Base-by-base conservation (phyloP, 2,797 vertebrate genomes). In the Chiroxiphia lanceolata region DNA sequence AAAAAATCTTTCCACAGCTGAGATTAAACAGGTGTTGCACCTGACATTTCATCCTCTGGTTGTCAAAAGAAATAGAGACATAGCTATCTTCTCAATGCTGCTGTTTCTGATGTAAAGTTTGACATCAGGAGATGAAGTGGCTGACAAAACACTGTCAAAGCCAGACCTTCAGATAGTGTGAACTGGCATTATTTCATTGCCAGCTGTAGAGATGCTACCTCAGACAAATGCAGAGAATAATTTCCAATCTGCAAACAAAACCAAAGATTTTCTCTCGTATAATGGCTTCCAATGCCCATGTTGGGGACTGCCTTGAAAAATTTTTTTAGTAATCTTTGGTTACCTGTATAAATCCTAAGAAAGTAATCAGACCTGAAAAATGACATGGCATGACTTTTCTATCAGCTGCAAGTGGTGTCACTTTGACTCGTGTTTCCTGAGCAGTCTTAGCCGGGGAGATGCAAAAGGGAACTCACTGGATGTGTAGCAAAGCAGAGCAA, bases 111-210 rank as follows among this genome's bases (percentile, higher is more conserved):
- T 92, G 64, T 57, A n/a, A 80, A 50, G 38, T 93, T 84, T 93
- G 86, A 95, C 78, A 77, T 60, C 0, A 0, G 45, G 78, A 90
- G 81, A 89, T 60, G 64, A 80, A 92, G 75, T n/a, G 53, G 53
- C 71, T 95, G 96, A 93, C 70, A 84, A 93, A 92, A 60, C 21
- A 11, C 33, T 45, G 48, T 70, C 83, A 89, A 83, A 96, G 64
- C n/a, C 78, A 94, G 68, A 44, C 5, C 71, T 93, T 95, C 78
- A 53, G 60, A 40, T 84, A 38, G 56, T 57, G 38, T 44, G 74
- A 89, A 87, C 40, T 80, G 78, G 38, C 40, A 45, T 27, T 0
- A 8, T 50, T 84, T 89, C 50, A 17, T 67, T 84, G 74, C n/a
- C 59, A 69, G 75, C 47, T 67, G 67, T 57, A 76, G 61, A 83